Conservation (phyloP, 2,113 vertebrate species). For the Megaceryle torquata region DNA sequence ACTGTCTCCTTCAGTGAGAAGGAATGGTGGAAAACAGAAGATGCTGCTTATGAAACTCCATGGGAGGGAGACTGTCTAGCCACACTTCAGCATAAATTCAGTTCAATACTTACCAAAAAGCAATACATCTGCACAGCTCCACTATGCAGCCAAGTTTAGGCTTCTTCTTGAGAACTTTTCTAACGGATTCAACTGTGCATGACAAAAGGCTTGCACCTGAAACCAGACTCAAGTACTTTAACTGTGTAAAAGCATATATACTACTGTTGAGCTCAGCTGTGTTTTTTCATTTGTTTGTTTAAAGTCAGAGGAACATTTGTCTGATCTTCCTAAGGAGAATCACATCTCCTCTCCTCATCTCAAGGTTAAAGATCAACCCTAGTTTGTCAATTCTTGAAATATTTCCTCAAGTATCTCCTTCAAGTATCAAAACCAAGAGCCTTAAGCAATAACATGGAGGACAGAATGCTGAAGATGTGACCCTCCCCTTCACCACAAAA, state of each 20-base stretch:
- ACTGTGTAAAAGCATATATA: background rate
- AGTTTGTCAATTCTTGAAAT: background rate
- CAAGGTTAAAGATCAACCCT: background rate
- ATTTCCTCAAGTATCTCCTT: background rate
- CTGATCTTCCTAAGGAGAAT: background rate
- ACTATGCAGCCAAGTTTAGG: background rate
- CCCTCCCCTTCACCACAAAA: background rate
- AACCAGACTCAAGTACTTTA: background rate
- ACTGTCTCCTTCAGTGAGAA: background rate
- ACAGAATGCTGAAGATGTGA: background rate
- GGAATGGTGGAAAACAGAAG: background rate
- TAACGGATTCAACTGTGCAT: background rate
- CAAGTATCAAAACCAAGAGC: background rate
- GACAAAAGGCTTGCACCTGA: background rate
- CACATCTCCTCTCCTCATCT: background rate
- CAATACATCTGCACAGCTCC: background rate
- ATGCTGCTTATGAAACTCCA: background rate
- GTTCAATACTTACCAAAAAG: background rate
- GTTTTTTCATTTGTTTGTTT: background rate
- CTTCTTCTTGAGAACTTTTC: slow-evolving; percentile 10
- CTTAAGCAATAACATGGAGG: background rate
- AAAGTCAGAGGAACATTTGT: background rate
- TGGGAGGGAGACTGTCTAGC: background rate
- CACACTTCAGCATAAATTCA: background rate
- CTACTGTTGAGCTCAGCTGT: background rate